Percentiles rank a stretch among this genome's conserved stretches.
phyloP scores from a whole-genome alignment of 2,888 invertebrate genomes.

The Andricus curvator region DNA sequence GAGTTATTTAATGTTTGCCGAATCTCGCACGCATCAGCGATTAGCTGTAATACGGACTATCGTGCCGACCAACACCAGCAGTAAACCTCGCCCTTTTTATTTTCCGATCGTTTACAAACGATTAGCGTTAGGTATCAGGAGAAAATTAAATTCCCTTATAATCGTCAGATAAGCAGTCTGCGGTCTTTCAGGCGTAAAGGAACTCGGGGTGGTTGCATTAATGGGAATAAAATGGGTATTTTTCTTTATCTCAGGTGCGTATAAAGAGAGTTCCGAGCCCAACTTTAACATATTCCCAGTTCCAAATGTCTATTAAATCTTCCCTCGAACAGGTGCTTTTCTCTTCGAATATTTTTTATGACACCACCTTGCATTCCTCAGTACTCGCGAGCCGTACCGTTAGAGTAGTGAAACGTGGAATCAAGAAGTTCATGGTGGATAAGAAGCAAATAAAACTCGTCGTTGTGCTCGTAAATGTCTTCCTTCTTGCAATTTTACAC shows the following conservation, averaged over 20 bases:
- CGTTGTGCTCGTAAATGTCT: constrained; percentile 47
- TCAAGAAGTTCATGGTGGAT: constrained; percentile 46
- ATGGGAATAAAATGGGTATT: constrained; percentile 23
- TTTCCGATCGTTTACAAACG: constrained; percentile 30
- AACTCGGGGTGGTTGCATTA: constrained; percentile 11
- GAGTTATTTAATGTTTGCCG: constrained; percentile 25
- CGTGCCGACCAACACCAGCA: constrained; percentile 22
- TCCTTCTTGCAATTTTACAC: constrained; percentile 47
- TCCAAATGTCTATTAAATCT: constrained; percentile 19
- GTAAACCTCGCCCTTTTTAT: constrained; percentile 3
- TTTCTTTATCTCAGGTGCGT: constrained; percentile 25
- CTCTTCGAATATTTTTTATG: constrained; percentile 29
- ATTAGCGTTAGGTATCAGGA: constrained; percentile 34
- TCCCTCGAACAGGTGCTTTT: constrained; percentile 3
- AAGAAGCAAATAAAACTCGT: constrained; percentile 49
- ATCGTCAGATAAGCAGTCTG: constrained; percentile 24
- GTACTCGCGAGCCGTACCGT: constrained; percentile 40
- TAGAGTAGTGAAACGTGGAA: constrained; percentile 49
- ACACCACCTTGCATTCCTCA: constrained; percentile 26
- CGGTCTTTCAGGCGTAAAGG: constrained; percentile 22
- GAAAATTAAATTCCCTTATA: constrained; percentile 37
- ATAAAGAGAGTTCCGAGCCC: constrained; percentile 10
- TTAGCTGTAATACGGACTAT: constrained; percentile 35
- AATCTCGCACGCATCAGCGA: constrained; percentile 39
- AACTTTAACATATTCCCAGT: constrained; percentile 15